Conservation (phyloP, 2,888 invertebrate species). For the Tiphia femorata region DNA sequence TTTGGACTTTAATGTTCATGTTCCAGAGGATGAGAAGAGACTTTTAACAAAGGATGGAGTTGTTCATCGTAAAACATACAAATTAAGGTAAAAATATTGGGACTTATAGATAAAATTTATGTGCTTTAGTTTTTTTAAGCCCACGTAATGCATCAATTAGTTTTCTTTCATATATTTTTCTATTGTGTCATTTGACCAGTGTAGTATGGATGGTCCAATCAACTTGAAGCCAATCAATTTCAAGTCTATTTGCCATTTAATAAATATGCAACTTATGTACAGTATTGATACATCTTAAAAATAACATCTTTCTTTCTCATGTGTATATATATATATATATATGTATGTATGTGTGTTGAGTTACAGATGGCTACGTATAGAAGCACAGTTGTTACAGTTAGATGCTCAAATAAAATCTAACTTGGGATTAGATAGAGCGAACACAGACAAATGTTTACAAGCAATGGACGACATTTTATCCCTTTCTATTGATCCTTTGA, state of each 20-base stretch:
- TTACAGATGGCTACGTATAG: conserved; percentile 74
- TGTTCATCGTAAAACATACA: conserved; percentile 70
- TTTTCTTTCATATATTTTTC: background rate
- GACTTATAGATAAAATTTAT: too few relatives aligned
- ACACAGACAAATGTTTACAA: conserved; percentile 80
- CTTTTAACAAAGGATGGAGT: conserved; percentile 53
- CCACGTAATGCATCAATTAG: background rate
- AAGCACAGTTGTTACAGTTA: conserved; percentile 76
- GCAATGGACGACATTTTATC: conserved; percentile 76
- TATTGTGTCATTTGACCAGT: background rate
- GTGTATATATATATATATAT: background rate
- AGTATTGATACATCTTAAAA: too few relatives aligned
- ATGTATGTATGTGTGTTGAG: background rate
- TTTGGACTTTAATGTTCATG: conserved; percentile 75
- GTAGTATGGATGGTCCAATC: too few relatives aligned
- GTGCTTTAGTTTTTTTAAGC: too few relatives aligned
- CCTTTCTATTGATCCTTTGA: conserved; percentile 77
- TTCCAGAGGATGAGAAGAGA: conserved; percentile 74
- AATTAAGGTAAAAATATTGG: conserved; percentile 49
- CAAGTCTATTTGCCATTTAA: too few relatives aligned
- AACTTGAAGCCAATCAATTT: too few relatives aligned
- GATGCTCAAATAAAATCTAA: conserved; percentile 78
- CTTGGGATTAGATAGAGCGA: conserved; percentile 77
- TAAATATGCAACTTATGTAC: too few relatives aligned
- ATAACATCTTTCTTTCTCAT: background rate